A percentile compares a stretch with the other conserved stretches of the same genome.
Conservation (phyloP, 2,888 invertebrate genomes). For the Acanthosepion pharaonis region DNA sequence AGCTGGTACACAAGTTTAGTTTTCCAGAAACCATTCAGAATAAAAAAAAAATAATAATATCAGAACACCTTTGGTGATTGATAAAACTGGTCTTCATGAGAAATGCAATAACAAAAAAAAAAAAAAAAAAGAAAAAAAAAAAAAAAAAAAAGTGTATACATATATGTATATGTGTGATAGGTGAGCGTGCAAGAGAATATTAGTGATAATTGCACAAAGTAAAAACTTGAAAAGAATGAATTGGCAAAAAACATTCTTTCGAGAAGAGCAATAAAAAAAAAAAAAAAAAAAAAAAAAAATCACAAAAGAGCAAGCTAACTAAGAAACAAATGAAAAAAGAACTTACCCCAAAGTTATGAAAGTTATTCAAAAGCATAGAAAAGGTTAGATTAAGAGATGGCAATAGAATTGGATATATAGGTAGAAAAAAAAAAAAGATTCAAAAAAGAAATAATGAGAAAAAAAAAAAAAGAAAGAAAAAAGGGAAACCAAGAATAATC, state of each 20-base stretch:
- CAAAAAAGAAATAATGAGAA: not conserved
- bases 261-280: not conserved
- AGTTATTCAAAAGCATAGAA: conserved; percentile 9
- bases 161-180: not conserved
- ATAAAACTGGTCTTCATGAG: not conserved
- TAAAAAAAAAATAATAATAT: too few relatives aligned
- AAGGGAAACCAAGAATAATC: not conserved
- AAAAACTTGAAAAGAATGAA: not conserved
- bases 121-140: not conserved
- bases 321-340: not conserved
- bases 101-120: not conserved
- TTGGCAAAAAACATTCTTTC: not conserved
- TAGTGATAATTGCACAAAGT: not conserved
- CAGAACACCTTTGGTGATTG: not conserved
- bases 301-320: not conserved
- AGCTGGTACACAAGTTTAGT: not conserved
- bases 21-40: not conserved
- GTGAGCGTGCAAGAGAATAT: not conserved
- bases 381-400: not conserved
- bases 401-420: not conserved
- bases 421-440: not conserved
- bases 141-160: not conserved
- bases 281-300: not conserved
- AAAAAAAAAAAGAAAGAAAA: not conserved
- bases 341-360: not conserved